Conservation (phyloP, 2,888 invertebrate genomes). For the Hirtodrosophila confusa region DNA sequence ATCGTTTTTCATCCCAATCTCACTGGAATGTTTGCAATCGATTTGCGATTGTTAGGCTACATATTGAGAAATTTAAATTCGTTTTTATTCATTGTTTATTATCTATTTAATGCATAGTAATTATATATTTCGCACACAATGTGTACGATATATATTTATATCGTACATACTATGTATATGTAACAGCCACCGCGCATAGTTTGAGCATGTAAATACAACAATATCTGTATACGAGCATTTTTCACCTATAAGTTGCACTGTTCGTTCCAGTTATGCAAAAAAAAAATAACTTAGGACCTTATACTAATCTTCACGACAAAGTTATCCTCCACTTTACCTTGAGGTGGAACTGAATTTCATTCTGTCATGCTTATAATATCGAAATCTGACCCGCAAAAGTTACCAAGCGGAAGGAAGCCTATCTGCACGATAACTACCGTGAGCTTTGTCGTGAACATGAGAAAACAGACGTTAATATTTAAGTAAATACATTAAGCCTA, state of each 20-base stretch:
- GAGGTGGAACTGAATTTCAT: no score
- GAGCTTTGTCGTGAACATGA: no score
- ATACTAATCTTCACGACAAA: no score
- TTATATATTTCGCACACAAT: background rate
- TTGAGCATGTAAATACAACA: slow-evolving; percentile 55
- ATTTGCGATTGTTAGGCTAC: slow-evolving; percentile 5
- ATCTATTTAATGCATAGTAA: slow-evolving; percentile 21
- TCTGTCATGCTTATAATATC: no score
- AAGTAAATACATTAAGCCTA: slow-evolving; percentile 5
- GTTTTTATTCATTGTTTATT: slow-evolving; percentile 31
- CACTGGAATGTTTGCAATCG: slow-evolving; percentile 8
- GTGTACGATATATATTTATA: background rate
- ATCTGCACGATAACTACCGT: no score
- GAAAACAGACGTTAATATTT: no score
- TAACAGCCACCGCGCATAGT: slow-evolving; percentile 62
- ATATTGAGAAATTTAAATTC: slow-evolving; percentile 41
- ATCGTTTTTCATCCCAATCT: background rate
- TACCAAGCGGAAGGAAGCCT: no score
- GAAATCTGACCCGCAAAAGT: no score
- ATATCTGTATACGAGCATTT: slow-evolving; percentile 34
- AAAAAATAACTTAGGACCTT: slow-evolving; percentile 6
- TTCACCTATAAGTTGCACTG: slow-evolving; percentile 71
- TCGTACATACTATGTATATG: slow-evolving; percentile 14
- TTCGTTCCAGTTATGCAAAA: slow-evolving; percentile 68
- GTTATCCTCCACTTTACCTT: no score